Base-by-base conservation (phyloP, 1,140 invertebrate genomes). In the Lerema accius region DNA sequence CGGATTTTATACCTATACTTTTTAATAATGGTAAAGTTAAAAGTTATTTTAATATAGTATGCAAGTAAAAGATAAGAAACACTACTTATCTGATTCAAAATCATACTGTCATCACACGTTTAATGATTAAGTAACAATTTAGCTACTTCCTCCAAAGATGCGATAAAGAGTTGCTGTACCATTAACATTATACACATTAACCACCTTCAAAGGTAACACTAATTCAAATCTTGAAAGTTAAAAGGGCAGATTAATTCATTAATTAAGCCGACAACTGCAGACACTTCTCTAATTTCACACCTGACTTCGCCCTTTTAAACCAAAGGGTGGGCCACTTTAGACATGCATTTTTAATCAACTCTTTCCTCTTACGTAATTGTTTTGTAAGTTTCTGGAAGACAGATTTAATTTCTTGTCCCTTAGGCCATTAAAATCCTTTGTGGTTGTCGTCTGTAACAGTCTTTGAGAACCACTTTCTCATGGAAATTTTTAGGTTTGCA, bases 241-340 rank as follows among this genome's bases (percentile, higher is more conserved):
- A 73, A 80, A 70, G 73, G 68, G 43, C 66, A 51, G 73, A 78
- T 81, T 84, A 86, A 80, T 82, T 75, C 73, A 53, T 67, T 82
- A 86, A 86, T 84, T 81, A 83, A 49, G 76, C 45, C 77, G 78
- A 79, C 84, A 82, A 75, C 67, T 63, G 76, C 84, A 86, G 79
- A 71, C 79, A 73, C 75, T 83, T 65, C 64, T 67, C 73, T 70
- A 71, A 82, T 85, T 87, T 87, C 69, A 84, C 84, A 87, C 84
- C 82, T 87, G 82, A 80, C 68, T 82, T 75, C 48, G 73, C 59
- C 65, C 64, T 74, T 80, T 78, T 73, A 69, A 62, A 58, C 66
- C 13, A 71, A 75, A 74, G 83, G 76, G 76, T 74, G 69, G 51
- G 69, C 72, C 40, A 69, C 72, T 77, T 75, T 75, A 73, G 68